Conservation (phyloP, 2,888 invertebrate species). For the Polyommatus iphigenia region DNA sequence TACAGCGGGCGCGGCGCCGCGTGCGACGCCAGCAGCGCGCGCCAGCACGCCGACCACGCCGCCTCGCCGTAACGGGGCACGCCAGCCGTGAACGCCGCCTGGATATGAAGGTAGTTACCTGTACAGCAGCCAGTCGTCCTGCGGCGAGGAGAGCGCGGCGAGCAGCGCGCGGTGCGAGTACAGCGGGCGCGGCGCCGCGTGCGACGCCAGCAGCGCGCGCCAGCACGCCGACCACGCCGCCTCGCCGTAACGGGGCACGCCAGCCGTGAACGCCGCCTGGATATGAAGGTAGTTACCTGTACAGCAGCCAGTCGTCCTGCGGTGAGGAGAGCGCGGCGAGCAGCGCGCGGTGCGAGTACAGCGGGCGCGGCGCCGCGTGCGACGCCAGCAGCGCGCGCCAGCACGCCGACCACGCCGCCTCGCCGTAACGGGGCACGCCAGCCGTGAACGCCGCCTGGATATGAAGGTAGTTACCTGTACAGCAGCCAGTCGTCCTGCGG, state of each 20-base stretch:
- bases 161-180: slow-evolving; percentile 74
- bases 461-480: slow-evolving; percentile 85
- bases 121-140: slow-evolving; percentile 90
- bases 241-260: slow-evolving; percentile 85
- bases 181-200: slow-evolving; percentile 84
- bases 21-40: slow-evolving; percentile 83
- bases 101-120: slow-evolving; percentile 67
- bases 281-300: slow-evolving; percentile 75
- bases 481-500: slow-evolving; percentile 88
- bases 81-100: slow-evolving; percentile 80
- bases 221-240: slow-evolving; percentile 89
- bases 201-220: slow-evolving; percentile 84
- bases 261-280: slow-evolving; percentile 78
- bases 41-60: slow-evolving; percentile 91
- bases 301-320: slow-evolving; percentile 89
- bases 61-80: slow-evolving; percentile 84
- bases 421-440: slow-evolving; percentile 86
- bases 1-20: slow-evolving; percentile 83
- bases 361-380: slow-evolving; percentile 84
- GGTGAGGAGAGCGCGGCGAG: slow-evolving; percentile 84
- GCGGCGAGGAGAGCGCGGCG: slow-evolving; percentile 84
- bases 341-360: slow-evolving; percentile 71
- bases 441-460: too few species aligned
- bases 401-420: slow-evolving; percentile 87
- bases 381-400: slow-evolving; percentile 86